A percentile compares a stretch with the other conserved stretches of the same genome.
phyloP scores from a whole-genome alignment of 2,113 vertebrate species.

The Tapirus terrestris region DNA sequence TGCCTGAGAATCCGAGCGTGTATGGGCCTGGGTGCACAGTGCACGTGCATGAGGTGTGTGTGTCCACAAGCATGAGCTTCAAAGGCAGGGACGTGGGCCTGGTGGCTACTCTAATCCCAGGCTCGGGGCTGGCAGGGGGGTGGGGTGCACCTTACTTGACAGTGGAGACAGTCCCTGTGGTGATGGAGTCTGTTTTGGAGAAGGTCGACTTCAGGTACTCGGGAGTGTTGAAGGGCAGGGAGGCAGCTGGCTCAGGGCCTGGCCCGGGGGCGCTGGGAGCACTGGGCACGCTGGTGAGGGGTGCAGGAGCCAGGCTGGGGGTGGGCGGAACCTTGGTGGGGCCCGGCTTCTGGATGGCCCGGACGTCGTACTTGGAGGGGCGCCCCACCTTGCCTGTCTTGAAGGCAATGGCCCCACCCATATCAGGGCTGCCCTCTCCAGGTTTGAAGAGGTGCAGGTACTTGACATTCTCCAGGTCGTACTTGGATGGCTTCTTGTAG shows the following conservation, averaged over 20 bases:
- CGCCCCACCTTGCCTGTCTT: conserved; percentile 98
- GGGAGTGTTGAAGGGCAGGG: conserved; percentile 93
- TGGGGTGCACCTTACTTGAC: conserved; percentile 93
- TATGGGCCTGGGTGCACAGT: background rate
- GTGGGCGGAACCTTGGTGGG: conserved; percentile 90
- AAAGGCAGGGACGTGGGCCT: background rate
- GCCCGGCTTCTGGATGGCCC: conserved; percentile 95
- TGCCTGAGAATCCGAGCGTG: background rate
- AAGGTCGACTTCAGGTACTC: conserved; percentile 98
- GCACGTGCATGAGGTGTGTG: background rate
- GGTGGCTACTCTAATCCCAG: background rate
- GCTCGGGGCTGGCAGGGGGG: background rate
- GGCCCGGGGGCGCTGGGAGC: conserved; percentile 86
- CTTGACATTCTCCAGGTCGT: conserved; percentile 98
- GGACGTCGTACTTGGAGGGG: conserved; percentile 98
- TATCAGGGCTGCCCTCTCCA: conserved; percentile 96
- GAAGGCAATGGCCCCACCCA: conserved; percentile 99
- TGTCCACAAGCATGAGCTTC: background rate
- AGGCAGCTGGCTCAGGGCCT: conserved; percentile 91
- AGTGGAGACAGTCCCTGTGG: conserved; percentile 98
- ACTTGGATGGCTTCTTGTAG: conserved; percentile 98
- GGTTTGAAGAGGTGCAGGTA: conserved; percentile 99
- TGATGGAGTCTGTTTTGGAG: conserved; percentile 99
- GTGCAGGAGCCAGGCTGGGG: conserved; percentile 89
- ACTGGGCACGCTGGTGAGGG: conserved; percentile 89